Base-by-base conservation (phyloP, 2,113 vertebrate genomes). In the Callaeas wilsoni region DNA sequence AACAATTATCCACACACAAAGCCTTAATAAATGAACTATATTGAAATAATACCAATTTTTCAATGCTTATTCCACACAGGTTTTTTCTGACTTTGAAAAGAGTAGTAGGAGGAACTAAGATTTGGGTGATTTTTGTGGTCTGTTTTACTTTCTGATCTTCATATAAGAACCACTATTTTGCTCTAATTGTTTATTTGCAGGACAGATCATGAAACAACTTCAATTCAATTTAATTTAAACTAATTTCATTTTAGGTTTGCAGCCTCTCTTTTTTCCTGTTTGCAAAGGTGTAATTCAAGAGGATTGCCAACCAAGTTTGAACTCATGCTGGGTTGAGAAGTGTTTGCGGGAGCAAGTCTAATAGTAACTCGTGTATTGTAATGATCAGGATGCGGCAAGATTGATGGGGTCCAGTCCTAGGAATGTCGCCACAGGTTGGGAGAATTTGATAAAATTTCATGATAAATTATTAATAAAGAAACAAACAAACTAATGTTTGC, bases 391-490 rank as follows among this genome's bases (percentile, higher is more conserved):
- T 87, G 64, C 56, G 75, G 59, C 42, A 92, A 81, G 60, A 77
- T 4, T 78, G 64, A 68, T 19, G 37, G 14, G 23, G 30, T 84
- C 56, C 46, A 25, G 47, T 71, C 77, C 74, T 75, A 41, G 56
- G 62, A 85, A 91, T n/a, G 62, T 60, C n/a, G 6, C 47, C 71
- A 84, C 41, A 74, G 16, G 10, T 2, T 68, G 64, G 69, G 7
- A 78, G 65, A 92, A 64, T 64, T 84, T 32, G 60, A 87, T 62
- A 94, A 80, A 75, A 84, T 89, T 93, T 87, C 69, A 12, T 74
- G 94, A 94, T 97, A 89, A 97, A 97, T 96, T 97, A 97, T 97
- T 97, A 96, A 94, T 94, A 92, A 94, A 81, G 94, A 91, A 94
- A 74, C 91, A 97, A 96, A 96, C 93, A 92, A 90, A 67, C 25